Conservation (phyloP, 2,888 invertebrate genomes). For the Dynastes grantii region DNA sequence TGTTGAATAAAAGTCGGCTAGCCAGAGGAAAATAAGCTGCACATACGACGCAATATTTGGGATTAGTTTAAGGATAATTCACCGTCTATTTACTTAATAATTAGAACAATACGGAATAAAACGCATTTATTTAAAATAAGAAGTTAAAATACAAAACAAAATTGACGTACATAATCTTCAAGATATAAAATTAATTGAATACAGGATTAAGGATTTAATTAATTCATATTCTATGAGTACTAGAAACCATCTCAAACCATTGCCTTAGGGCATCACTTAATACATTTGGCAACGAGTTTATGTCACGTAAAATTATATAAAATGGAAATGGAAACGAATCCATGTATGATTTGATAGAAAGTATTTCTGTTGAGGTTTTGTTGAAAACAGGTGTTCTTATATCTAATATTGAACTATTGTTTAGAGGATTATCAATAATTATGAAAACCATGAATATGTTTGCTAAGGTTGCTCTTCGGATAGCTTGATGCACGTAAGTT, state of each 20-base stretch:
- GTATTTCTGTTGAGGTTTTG: constrained; percentile 76
- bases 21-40: no score
- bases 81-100: no score
- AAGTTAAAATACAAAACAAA: no score
- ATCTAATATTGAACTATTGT: constrained; percentile 94
- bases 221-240: constrained; percentile 60
- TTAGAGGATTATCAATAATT: constrained; percentile 94
- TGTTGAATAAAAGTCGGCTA: no score
- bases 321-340: constrained; percentile 98
- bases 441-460: constrained; percentile 95
- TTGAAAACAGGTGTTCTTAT: constrained; percentile 85
- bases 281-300: constrained; percentile 89
- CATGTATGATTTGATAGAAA: constrained; percentile 80
- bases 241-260: constrained; percentile 97
- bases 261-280: constrained; percentile 97
- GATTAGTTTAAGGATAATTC: no score
- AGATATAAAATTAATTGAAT: no score
- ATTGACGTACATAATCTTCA: no score
- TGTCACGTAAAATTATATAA: constrained; percentile 94
- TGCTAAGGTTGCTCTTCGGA: constrained; percentile 84
- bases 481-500: constrained; percentile 82
- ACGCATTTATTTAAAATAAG: no score
- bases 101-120: no score
- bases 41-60: no score
- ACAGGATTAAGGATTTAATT: no score